phyloP scores from a whole-genome alignment of 2,797 vertebrate species.

The Notamacropus eugenii region DNA sequence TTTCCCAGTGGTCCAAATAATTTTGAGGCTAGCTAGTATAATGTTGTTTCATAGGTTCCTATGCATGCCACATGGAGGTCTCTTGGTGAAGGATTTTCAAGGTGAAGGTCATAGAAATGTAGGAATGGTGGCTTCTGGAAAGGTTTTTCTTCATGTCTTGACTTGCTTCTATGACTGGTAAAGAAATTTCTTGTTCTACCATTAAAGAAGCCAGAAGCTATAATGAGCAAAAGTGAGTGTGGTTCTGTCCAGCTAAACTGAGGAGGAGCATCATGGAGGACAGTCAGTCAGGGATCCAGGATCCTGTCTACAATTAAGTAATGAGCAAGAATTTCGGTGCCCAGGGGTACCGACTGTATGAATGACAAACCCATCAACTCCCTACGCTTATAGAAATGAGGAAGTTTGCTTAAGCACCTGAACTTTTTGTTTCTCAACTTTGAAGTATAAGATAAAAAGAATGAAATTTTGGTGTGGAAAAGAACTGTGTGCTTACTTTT shows the following conservation, averaged over 20 bases:
- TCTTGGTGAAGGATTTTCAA: background rate
- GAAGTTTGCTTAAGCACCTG: background rate
- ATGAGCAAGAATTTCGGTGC: background rate
- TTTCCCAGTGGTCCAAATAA: background rate
- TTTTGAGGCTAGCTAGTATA: background rate
- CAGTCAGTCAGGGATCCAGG: background rate
- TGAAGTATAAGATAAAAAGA: background rate
- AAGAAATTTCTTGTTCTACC: background rate
- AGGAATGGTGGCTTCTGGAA: background rate
- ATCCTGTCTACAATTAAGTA: background rate
- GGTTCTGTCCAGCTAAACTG: background rate
- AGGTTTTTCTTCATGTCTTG: background rate
- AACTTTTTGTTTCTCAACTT: background rate
- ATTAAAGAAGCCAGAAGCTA: background rate
- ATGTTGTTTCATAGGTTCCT: background rate
- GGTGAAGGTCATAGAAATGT: background rate
- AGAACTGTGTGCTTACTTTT: background rate
- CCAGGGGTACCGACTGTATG: background rate
- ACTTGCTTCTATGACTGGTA: background rate
- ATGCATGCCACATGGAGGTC: background rate
- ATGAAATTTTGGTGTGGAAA: no score
- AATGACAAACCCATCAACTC: background rate
- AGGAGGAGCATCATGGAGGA: background rate
- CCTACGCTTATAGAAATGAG: background rate
- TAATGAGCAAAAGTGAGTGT: background rate